phyloP scores from a whole-genome alignment of 2,113 vertebrate species.

The Sapajus apella region DNA sequence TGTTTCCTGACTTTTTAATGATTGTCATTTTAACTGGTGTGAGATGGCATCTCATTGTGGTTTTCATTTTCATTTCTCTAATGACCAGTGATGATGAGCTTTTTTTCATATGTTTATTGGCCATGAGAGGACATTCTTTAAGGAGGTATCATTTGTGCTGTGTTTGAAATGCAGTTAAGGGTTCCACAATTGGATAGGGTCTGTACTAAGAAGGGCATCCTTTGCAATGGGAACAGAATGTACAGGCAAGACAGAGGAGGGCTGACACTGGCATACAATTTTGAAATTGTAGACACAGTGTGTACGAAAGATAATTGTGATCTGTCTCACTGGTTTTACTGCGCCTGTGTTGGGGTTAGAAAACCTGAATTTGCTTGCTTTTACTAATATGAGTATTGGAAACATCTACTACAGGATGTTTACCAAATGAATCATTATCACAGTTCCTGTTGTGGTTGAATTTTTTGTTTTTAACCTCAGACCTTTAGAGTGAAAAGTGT shows the following conservation, averaged over 20 bases:
- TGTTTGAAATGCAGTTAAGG: not conserved
- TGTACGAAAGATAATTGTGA: not conserved
- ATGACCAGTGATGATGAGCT: too few relatives aligned
- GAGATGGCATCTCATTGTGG: too few relatives aligned
- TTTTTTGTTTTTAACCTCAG: conserved; percentile 69
- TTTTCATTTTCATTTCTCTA: too few relatives aligned
- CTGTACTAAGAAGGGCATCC: not conserved
- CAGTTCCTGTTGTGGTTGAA: conserved; percentile 43
- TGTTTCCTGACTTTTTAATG: too few relatives aligned
- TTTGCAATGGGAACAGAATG: not conserved
- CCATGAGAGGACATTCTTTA: not conserved
- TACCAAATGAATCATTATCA: conserved; percentile 57
- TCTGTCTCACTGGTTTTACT: not conserved
- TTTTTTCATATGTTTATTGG: too few relatives aligned
- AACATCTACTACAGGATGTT: conserved; percentile 52
- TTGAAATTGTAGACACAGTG: not conserved
- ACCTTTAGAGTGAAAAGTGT: conserved; percentile 18
- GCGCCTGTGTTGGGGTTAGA: not conserved
- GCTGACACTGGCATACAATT: not conserved
- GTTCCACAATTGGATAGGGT: not conserved
- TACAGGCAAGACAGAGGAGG: not conserved
- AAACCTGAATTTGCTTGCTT: not conserved
- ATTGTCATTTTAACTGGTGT: too few relatives aligned
- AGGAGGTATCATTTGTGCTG: not conserved
- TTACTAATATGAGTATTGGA: not conserved